These are phyloP conservation scores for Sisor rabdophorus DNA, from an alignment of 2,113 vertebrate species.

Conservation along the genomic window DNA sequence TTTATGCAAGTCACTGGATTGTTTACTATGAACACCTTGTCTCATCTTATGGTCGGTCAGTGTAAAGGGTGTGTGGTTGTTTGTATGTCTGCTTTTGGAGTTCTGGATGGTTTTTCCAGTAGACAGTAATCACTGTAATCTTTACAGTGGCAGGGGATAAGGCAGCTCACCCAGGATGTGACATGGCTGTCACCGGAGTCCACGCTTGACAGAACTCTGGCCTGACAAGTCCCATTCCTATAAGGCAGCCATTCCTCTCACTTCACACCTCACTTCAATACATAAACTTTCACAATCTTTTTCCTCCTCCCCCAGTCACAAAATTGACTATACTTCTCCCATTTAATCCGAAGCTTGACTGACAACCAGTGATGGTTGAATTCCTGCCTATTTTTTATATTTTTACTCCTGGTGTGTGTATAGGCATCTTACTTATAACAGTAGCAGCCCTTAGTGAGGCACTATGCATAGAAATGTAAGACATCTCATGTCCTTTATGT, in stretches of 20 bases:
- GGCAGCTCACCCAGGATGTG: conserved; percentile 62
- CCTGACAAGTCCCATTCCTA: conserved; percentile 66
- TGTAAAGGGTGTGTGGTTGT: conserved; percentile 28
- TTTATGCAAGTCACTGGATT: background rate
- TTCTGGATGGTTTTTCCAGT: conserved; percentile 47
- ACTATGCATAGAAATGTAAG: conserved; percentile 35
- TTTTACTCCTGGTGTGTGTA: conserved; percentile 31
- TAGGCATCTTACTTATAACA: conserved; percentile 39
- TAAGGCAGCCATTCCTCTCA: conserved; percentile 58
- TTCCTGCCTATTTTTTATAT: conserved; percentile 54
- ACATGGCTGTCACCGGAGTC: conserved; percentile 62
- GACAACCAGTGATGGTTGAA: conserved; percentile 66
- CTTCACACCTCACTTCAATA: conserved; percentile 51
- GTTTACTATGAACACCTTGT: background rate
- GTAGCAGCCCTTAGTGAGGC: conserved; percentile 23
- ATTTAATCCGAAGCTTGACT: conserved; percentile 48
- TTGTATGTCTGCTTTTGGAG: conserved; percentile 17
- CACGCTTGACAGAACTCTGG: conserved; percentile 61
- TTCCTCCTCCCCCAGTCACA: conserved; percentile 53
- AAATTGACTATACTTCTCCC: conserved; percentile 54
- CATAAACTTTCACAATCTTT: conserved; percentile 38
- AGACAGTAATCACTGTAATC: conserved; percentile 64
- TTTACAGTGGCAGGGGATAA: conserved; percentile 57
- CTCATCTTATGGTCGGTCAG: conserved; percentile 13
- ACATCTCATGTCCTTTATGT: conserved; percentile 51